Conservation (phyloP, 2,888 invertebrate species). For the Baccha elongata region DNA sequence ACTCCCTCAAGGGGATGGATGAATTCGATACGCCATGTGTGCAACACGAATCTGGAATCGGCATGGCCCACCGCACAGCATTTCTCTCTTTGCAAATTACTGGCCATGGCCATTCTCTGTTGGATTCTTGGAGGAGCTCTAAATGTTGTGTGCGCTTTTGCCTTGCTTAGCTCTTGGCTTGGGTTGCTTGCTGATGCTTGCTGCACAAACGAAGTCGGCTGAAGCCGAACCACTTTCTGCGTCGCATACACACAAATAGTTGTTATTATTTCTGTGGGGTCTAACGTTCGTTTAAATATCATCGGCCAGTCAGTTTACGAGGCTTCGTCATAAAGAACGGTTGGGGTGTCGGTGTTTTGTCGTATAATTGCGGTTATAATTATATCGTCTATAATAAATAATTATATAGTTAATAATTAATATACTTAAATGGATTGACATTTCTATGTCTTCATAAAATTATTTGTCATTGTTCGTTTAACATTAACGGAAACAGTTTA, state of each 20-base stretch:
- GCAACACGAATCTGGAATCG: slow-evolving; percentile 37
- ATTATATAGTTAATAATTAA: slow-evolving; percentile 62
- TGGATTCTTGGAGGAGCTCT: slow-evolving; percentile 54
- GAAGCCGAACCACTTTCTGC: slow-evolving; percentile 70
- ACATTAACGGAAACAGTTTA: background rate
- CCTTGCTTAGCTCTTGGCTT: slow-evolving; percentile 24
- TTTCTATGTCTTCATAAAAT: background rate
- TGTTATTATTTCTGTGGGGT: slow-evolving; percentile 73
- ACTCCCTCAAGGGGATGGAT: slow-evolving; percentile 70
- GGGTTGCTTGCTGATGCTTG: slow-evolving; percentile 35
- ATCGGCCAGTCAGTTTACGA: slow-evolving; percentile 72
- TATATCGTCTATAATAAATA: slow-evolving; percentile 69
- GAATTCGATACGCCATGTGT: slow-evolving; percentile 41
- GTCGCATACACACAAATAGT: slow-evolving; percentile 44
- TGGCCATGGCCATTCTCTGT: slow-evolving; percentile 26
- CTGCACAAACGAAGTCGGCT: slow-evolving; percentile 56
- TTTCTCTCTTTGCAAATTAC: slow-evolving; percentile 56
- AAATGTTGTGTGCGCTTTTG: slow-evolving; percentile 42
- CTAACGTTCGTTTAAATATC: slow-evolving; percentile 68
- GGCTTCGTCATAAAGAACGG: slow-evolving; percentile 71
- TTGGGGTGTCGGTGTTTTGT: slow-evolving; percentile 66
- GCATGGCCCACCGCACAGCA: slow-evolving; percentile 21
- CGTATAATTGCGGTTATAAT: slow-evolving; percentile 68
- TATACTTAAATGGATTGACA: background rate
- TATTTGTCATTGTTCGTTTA: background rate